Conservation (phyloP, 2,113 vertebrate species). For the Gnathonemus longibarbis region DNA sequence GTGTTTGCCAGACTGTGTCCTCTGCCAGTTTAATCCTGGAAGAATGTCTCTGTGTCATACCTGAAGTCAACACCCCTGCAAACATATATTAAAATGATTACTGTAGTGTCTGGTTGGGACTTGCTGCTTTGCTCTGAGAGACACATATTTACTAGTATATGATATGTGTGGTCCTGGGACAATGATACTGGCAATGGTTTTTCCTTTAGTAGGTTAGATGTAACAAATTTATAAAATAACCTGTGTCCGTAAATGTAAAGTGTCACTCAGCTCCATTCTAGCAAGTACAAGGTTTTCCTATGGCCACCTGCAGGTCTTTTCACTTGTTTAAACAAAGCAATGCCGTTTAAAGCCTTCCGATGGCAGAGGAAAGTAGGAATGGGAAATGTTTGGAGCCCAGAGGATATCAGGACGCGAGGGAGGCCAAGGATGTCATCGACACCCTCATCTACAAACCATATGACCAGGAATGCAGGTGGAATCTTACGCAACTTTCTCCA, state of each 20-base stretch:
- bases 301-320: background rate
- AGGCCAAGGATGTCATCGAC: background rate
- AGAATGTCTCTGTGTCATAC: slow-evolving; percentile 11
- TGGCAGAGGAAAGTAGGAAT: background rate
- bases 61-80: background rate
- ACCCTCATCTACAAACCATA: background rate
- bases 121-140: slow-evolving; percentile 13
- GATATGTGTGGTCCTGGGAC: background rate
- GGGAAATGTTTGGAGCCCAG: background rate
- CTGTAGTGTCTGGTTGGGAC: slow-evolving; percentile 2
- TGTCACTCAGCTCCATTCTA: background rate
- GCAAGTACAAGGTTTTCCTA: background rate
- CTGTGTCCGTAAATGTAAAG: background rate
- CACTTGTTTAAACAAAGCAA: background rate
- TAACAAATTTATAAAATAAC: background rate
- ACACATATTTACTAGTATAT: slow-evolving; percentile 1
- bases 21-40: slow-evolving; percentile 2
- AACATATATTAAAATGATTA: slow-evolving; percentile 26
- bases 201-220: background rate
- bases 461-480: background rate
- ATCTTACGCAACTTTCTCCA: background rate
- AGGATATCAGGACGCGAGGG: background rate
- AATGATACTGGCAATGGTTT: background rate
- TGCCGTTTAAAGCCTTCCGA: background rate
- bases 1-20: background rate